Evolutionary conservation across 1,140 invertebrate species (phyloP).

Genomic region (Cotesia glomerata): DNA sequence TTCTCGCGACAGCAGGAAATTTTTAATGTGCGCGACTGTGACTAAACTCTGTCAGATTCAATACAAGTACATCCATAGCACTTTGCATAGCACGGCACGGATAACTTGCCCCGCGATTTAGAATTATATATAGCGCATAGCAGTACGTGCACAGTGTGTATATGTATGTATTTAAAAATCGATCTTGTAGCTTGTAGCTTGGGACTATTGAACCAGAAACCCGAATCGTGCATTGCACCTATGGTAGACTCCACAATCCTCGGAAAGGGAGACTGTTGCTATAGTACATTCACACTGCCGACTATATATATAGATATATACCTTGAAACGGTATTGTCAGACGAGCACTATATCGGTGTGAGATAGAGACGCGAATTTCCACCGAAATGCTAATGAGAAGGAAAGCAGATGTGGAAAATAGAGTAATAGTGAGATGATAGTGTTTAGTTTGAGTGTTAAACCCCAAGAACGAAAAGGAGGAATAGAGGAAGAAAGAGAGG

Average conservation of each 20-base stretch:
- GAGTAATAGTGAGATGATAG: neutral
- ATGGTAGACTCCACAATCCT: neutral
- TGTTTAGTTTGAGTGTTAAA: neutral
- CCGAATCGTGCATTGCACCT: conserved; percentile 6
- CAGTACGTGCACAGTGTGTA: too few relatives aligned
- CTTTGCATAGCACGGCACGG: too few relatives aligned
- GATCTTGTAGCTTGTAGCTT: neutral
- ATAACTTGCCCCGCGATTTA: too few relatives aligned
- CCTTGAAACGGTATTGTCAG: neutral
- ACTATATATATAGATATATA: neutral
- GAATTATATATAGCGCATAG: neutral
- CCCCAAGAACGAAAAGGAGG: neutral
- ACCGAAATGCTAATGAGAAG: neutral
- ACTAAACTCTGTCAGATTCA: neutral
- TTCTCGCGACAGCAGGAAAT: neutral
- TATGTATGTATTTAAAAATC: neutral
- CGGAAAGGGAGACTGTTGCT: neutral
- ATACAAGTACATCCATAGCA: neutral
- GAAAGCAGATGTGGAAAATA: neutral
- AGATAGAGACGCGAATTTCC: too few relatives aligned
- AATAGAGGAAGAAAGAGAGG: neutral
- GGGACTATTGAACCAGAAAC: conserved; percentile 20
- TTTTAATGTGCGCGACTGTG: neutral
- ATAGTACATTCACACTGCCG: neutral
- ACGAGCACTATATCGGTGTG: too few relatives aligned